Evolutionary conservation across 2,113 vertebrate species (phyloP).

Genomic region (Pollimyrus isidori): DNA sequence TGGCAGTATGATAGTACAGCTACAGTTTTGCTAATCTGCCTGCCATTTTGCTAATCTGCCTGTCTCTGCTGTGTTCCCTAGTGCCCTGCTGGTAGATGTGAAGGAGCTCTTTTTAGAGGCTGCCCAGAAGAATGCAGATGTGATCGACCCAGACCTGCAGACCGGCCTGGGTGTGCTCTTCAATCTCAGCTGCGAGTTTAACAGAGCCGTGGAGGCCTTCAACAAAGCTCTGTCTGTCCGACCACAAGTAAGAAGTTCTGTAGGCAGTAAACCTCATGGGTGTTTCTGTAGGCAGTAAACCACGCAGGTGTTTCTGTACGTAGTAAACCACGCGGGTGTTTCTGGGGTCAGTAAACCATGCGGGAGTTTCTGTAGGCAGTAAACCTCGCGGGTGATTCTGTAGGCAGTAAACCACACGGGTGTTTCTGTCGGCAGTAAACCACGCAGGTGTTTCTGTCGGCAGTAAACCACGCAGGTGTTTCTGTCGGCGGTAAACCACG

Average conservation of each 20-base stretch:
- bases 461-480: conserved; percentile 4
- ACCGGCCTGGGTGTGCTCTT: conserved; percentile 93
- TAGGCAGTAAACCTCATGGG: too few relatives aligned
- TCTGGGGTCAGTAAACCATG: conserved; percentile 54
- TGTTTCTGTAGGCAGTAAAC: too few relatives aligned
- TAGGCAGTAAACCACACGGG: too few relatives aligned
- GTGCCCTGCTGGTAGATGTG: conserved; percentile 77
- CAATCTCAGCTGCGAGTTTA: conserved; percentile 91
- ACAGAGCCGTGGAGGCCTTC: conserved; percentile 94
- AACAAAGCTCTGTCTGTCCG: conserved; percentile 89
- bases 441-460: background rate
- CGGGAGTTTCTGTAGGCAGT: conserved; percentile 56
- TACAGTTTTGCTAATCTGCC: background rate
- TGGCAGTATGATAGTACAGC: background rate
- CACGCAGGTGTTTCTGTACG: background rate
- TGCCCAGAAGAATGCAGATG: conserved; percentile 79
- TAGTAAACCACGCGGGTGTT: conserved; percentile 2
- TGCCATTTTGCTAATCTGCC: background rate
- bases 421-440: too few relatives aligned
- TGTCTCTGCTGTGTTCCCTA: conserved; percentile 39
- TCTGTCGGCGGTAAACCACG: conserved; percentile 19
- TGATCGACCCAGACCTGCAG: conserved; percentile 89
- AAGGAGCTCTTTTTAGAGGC: conserved; percentile 91
- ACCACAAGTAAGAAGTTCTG: conserved; percentile 70
- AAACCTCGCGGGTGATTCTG: too few relatives aligned